Percentiles rank a stretch among this genome's conserved stretches.
Evolutionary conservation across 2,797 vertebrate genomes (phyloP).

Genomic region (Natrix natrix): DNA sequence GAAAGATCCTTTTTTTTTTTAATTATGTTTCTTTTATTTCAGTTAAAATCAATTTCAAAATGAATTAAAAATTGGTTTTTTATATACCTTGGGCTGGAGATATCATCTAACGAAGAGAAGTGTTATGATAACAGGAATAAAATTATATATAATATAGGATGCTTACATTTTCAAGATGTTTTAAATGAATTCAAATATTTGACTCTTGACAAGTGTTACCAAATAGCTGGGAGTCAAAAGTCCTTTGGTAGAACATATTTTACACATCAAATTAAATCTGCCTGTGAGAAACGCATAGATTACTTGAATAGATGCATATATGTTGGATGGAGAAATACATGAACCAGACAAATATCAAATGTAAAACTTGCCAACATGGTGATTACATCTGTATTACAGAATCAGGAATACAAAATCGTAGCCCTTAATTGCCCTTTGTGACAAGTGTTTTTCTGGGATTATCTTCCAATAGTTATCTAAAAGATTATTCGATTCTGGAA

Average conservation of each 20-base stretch:
- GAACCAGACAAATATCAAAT: conserved; percentile 4
- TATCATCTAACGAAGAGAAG: not conserved
- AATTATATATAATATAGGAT: not conserved
- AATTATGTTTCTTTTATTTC: not conserved
- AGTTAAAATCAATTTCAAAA: not conserved
- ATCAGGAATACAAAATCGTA: not conserved
- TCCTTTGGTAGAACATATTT: not conserved
- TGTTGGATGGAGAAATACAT: not conserved
- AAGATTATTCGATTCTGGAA: not conserved
- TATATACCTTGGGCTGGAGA: not conserved
- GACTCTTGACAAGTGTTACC: not conserved
- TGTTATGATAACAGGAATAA: not conserved
- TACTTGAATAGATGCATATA: not conserved
- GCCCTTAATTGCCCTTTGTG: not conserved
- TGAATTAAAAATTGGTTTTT: not conserved
- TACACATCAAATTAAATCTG: not conserved
- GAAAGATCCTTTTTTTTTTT: not conserved
- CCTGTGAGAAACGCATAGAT: not conserved
- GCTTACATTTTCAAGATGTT: not conserved
- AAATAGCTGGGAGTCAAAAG: not conserved
- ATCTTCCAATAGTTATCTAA: not conserved
- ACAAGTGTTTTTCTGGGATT: not conserved
- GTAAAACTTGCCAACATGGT: not conserved
- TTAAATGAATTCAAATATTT: not conserved
- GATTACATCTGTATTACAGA: not conserved